Evolutionary conservation across 2,888 invertebrate species (phyloP).

Genomic region (Aphodius granarius): DNA sequence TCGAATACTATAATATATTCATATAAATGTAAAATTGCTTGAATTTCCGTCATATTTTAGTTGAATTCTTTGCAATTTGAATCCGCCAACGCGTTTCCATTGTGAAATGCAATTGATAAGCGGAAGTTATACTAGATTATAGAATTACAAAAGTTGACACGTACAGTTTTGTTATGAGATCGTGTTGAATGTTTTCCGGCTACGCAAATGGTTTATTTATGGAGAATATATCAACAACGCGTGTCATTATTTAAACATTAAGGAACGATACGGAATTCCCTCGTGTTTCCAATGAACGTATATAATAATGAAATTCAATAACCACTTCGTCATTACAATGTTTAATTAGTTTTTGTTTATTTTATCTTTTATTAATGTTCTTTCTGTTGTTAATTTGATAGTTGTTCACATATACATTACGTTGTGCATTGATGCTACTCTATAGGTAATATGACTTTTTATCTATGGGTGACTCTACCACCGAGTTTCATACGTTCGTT

Average conservation of each 20-base stretch:
- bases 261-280: not conserved
- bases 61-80: too few relatives aligned
- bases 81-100: too few relatives aligned
- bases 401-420: too few relatives aligned
- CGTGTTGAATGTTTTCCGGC: not conserved
- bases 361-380: too few relatives aligned
- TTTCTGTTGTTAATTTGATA: too few relatives aligned
- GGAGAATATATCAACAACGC: not conserved
- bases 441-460: too few relatives aligned
- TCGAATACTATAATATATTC: not conserved
- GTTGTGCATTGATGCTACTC: too few relatives aligned
- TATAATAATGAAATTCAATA: not conserved
- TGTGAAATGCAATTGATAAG: not conserved
- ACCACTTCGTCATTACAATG: too few relatives aligned
- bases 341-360: too few relatives aligned
- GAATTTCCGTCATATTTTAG: not conserved
- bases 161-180: not conserved
- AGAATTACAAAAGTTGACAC: not conserved
- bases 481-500: too few relatives aligned
- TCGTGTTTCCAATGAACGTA: not conserved
- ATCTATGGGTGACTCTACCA: too few relatives aligned
- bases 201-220: not conserved
- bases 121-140: not conserved
- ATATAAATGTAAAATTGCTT: not conserved
- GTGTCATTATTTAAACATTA: not conserved